Evolutionary conservation across 1,140 invertebrate genomes (phyloP), one percentile per base, ranked within the genome.

Genomic region (Drosophila truncata): DNA sequence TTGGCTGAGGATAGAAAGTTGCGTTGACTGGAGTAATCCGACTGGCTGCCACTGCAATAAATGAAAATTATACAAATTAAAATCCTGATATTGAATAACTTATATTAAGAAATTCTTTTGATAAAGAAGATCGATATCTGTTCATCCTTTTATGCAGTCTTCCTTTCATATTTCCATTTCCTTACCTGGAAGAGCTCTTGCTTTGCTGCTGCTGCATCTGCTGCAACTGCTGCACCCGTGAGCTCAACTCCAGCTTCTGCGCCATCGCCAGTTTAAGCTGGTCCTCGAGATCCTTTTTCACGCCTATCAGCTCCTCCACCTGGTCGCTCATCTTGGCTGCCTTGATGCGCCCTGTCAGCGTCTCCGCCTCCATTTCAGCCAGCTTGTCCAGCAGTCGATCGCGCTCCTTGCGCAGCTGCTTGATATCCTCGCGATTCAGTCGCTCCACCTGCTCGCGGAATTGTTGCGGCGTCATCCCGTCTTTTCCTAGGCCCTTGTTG

Each of bases 351-450:
- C 94, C 95, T 0, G 95, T 95, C 49, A 96, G 92, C 29, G 95
- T 95, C 69, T 96, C 95, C 0, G 96, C 95, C 85, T 97, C 96
- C 87, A 96, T 94, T 82, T 96, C 95, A 5, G 95, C 94, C 6
- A 96, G 94, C 62, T 95, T 95, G 49, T 96, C 95, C 35, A 96
- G 88, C 46, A 97, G 87, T 8, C 95, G 93, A 84, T 97, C 96
- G n/a, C 96, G 94, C 81, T 97, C 96, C 41, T 94, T 93, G 7
- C 95, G 94, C 46, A 97, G 91, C 52, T 94, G 93, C 57, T 92
- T 92, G 44, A 94, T 79, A 69, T 95, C 94, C 71, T 93, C 92
- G 16, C 88, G 91, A 69, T 91, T 93, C 33, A 93, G 50, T 27
- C 90, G 80, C 65, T 92, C 91, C 54, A 93, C 82, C 72, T 93